A percentile compares a stretch with the other conserved stretches of the same genome.
Conservation (phyloP, 2,113 vertebrate species). For the Petroica traversi region DNA sequence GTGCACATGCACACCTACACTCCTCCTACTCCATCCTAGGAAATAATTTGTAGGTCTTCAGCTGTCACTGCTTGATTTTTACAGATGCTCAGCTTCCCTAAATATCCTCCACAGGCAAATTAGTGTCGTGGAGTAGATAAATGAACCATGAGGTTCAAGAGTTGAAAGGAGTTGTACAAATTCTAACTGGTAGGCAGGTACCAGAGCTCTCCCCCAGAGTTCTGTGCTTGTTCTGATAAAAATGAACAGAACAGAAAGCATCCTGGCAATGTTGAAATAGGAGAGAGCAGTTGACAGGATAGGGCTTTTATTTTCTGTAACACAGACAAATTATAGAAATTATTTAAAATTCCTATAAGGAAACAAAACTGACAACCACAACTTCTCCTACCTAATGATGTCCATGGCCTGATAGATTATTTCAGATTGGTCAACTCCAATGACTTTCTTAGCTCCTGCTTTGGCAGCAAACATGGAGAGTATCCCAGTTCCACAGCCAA, state of each 20-base stretch:
- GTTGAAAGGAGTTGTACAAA: background rate
- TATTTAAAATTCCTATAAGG: background rate
- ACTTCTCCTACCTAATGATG: slow-evolving; percentile 85
- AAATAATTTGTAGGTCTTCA: background rate
- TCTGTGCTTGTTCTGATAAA: background rate
- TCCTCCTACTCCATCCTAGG: background rate
- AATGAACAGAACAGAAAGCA: background rate
- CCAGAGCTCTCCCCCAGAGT: background rate
- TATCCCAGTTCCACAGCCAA: slow-evolving; percentile 97
- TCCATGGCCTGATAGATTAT: slow-evolving; percentile 97
- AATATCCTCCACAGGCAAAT: background rate
- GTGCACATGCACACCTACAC: too few relatives aligned
- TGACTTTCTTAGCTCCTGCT: slow-evolving; percentile 88
- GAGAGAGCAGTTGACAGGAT: accelerated
- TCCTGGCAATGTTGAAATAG: background rate
- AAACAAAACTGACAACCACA: background rate
- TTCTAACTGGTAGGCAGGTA: background rate
- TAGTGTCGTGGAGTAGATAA: background rate
- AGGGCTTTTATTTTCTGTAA: background rate
- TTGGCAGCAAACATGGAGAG: slow-evolving; percentile 95
- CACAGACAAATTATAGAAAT: background rate
- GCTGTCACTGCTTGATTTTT: background rate
- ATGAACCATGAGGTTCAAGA: background rate
- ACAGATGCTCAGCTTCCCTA: background rate
- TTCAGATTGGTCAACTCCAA: slow-evolving; percentile 94